Base-by-base conservation (phyloP, 2,113 vertebrate species). In the Trogon melanurus region DNA sequence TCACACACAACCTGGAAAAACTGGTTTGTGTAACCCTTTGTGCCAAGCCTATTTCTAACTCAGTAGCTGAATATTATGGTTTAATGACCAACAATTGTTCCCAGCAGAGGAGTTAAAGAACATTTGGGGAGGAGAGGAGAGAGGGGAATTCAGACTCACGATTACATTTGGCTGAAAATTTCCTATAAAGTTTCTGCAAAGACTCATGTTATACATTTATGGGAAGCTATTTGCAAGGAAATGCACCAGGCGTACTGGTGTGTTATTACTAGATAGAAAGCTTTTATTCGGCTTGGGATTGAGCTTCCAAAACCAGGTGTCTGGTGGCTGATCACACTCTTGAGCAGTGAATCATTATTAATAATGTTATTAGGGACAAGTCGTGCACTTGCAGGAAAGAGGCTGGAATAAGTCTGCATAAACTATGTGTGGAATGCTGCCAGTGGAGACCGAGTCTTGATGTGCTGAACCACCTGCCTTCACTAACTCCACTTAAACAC, bases 11-110 rank as follows among this genome's bases (percentile, higher is more conserved):
- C 48, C 93, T 91, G 89, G 95, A 97, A 95, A 92, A 96, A 97
- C 96, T 89, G 91, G 94, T 97, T 96, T 89, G 57, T 72, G 53
- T 60, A 87, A 96, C 86, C 84, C 57, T 66, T 92, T 93, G 57
- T 79, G 73, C 73, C 84, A 93, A 92, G 69, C 20, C 48, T 81
- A 9, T 67, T 95, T 92, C 91, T 85, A 89, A 50, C 56, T 92
- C 72, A 38, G 25, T 53, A 64, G 69, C 27, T 41, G 65, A 93
- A 81, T 32, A 19, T 50, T 64, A 71, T 25, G 65, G 38, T 72
- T 90, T 95, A 66, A 79, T 34, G 44, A 45, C 34, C 78, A 94
- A 57, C 11, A 19, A 72, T 61, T 89, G 69, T 27, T 87, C 78
- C 86, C 69, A 92, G n/a, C 17, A 92, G 61, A 93, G 27, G 53